Percentiles rank a stretch among this genome's conserved stretches.
Evolutionary conservation across 2,113 vertebrate species (phyloP).

Genomic region (Erythrolamprus reginae): DNA sequence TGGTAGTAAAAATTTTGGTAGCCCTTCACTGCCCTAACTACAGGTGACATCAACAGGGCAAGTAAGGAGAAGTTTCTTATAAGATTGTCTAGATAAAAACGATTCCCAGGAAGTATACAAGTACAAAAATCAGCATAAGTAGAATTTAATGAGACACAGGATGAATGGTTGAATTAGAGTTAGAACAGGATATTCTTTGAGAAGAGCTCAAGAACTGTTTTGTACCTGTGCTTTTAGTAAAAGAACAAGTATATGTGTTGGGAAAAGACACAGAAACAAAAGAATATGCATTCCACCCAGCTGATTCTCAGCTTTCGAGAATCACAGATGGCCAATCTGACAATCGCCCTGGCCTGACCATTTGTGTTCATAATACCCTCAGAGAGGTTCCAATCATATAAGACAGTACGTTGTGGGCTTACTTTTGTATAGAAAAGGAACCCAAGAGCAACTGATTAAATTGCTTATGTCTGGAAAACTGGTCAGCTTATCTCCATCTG

Average conservation of each 20-base stretch:
- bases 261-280: not conserved
- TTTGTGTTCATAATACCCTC: not conserved
- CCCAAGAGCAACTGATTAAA: conserved; percentile 1
- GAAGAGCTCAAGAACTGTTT: not conserved
- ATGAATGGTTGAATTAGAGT: not conserved
- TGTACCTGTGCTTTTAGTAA: not conserved
- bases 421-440: conserved; percentile 3
- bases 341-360: not conserved
- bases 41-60: not conserved
- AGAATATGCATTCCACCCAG: not conserved
- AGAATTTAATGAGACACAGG: not conserved
- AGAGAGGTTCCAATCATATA: not conserved
- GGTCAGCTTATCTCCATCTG: conserved; percentile 7
- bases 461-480: conserved; percentile 16
- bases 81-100: not conserved
- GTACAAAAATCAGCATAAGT: not conserved
- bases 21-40: too few relatives aligned
- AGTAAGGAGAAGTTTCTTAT: not conserved
- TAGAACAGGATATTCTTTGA: not conserved
- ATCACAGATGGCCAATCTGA: not conserved
- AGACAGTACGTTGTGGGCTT: not conserved
- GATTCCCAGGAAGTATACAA: not conserved
- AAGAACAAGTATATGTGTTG: not conserved
- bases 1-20: too few relatives aligned
- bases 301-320: not conserved